Evolutionary conservation across 2,797 vertebrate genomes (phyloP), one percentile per base, ranked within the genome.

Genomic region (Threskiornis aethiopicus): DNA sequence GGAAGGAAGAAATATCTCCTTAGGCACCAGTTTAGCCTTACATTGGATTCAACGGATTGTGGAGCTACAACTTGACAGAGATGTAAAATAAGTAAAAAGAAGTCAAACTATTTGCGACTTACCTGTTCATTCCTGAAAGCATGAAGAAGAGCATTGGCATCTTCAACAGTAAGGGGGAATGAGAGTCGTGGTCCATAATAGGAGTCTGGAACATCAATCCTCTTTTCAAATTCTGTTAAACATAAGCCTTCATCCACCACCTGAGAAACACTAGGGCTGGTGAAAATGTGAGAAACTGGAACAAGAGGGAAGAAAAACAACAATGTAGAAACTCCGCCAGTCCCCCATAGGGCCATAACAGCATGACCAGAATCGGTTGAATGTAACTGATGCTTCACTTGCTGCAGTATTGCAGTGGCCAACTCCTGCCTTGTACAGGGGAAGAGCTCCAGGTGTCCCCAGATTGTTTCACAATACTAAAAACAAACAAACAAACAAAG

Each of bases 81-180:
- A 69, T 46, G 21, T 47, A 82, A 86, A 95, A 51, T 39, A 81
- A 91, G 12, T 42, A 51, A 64, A 64, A 52, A 31, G 7, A 51
- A 90, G 49, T 47, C 20, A 85, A 75, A 21, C 20, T 25, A 13
- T 19, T 54, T 94, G 81, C 52, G 67, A 94, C 90, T 97, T 97
- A 96, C 98, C 98, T 99, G 98, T 91, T 98, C 98, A 65, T 99
- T 97, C 96, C 99, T 99, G 97, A 99, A 99, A 58, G 98, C 99
- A 35, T 97, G 94, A 93, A 99, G 98, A 58, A 99, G 99, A 59
- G 97, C 69, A 70, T 98, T 98, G 10, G 99, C 99, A 84, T 99
- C 98, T 11, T 98, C 90, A 86, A 98, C 97, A 7, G 98, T 98
- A 84, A 99, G 98, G 33, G 99, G 99, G 91, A 99, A 99, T 1